Evolutionary conservation across 1,140 invertebrate species (phyloP).

Genomic region (Ostrea edulis): DNA sequence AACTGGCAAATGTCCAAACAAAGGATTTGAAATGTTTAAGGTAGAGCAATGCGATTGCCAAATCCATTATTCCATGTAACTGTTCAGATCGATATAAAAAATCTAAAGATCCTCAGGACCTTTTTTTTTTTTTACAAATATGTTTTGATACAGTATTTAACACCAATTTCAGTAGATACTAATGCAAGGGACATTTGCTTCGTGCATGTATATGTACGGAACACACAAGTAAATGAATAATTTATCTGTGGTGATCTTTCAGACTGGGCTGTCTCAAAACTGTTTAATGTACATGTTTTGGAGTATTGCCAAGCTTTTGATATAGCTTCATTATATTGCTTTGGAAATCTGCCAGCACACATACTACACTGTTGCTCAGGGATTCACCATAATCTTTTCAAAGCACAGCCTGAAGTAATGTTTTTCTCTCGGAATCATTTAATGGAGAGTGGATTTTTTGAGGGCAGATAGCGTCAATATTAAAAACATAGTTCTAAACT

Average conservation of each 20-base stretch:
- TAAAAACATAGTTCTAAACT: no score
- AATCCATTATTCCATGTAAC: slow-evolving; percentile 4
- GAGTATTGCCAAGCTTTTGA: neutral
- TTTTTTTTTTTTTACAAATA: no score
- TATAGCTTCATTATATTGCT: neutral
- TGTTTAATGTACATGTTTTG: neutral
- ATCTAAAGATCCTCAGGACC: neutral
- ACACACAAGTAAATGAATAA: slow-evolving; percentile 34
- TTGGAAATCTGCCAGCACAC: slow-evolving; percentile 21
- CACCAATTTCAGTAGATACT: no score
- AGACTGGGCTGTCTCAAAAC: slow-evolving; percentile 29
- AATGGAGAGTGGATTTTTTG: no score
- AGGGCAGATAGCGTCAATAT: no score
- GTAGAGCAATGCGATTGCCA: slow-evolving; percentile 3
- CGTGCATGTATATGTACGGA: neutral
- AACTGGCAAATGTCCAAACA: slow-evolving; percentile 48
- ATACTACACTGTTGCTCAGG: neutral
- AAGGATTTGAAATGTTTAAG: slow-evolving; percentile 2
- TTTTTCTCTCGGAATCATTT: no score
- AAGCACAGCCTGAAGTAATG: no score
- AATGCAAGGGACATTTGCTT: no score
- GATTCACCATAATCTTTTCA: no score
- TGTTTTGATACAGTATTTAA: neutral
- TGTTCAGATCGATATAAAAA: neutral
- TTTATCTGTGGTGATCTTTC: slow-evolving; percentile 32